Percentiles rank a stretch among this genome's conserved stretches.
These are phyloP conservation scores for Cataglyphis rosenhaueri DNA, from an alignment of 2,888 invertebrate genomes.

Conservation along the genomic window DNA sequence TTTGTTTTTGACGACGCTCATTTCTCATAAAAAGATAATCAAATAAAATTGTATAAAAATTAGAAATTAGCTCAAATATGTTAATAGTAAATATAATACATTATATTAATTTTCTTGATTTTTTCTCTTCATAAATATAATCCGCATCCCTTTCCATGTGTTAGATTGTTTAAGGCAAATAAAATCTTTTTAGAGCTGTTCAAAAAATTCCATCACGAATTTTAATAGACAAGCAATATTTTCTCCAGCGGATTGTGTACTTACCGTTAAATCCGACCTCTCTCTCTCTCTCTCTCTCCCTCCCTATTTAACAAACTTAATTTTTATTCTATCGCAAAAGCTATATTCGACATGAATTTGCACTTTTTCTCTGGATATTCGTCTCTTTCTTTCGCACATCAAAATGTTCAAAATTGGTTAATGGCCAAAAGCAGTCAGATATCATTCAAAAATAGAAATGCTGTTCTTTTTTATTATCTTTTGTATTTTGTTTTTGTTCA, in stretches of 20 bases:
- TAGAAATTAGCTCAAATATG: not conserved
- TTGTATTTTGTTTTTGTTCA: conserved; percentile 32
- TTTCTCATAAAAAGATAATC: not conserved
- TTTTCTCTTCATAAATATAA: not conserved
- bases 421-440: conserved; percentile 71
- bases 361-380: conserved; percentile 31
- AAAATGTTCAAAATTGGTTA: conserved; percentile 78
- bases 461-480: conserved; percentile 50
- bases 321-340: conserved; percentile 64
- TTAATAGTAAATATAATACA: not conserved
- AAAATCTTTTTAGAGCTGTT: conserved; percentile 43
- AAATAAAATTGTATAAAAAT: not conserved
- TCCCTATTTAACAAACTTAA: conserved; percentile 67
- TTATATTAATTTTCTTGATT: not conserved
- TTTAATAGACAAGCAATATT: conserved; percentile 68
- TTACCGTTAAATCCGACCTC: conserved; percentile 63
- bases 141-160: conserved; percentile 27
- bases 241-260: conserved; percentile 63
- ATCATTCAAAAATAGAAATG: conserved; percentile 51
- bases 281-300: conserved; percentile 20
- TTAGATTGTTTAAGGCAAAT: conserved; percentile 60
- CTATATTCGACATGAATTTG: conserved; percentile 63
- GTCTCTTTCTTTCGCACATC: conserved; percentile 47
- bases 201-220: conserved; percentile 60
- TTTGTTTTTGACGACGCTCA: not conserved